Percentiles rank a stretch among this genome's conserved stretches.
Evolutionary conservation across 2,113 vertebrate species (phyloP).

Genomic region (Vimba vimba): DNA sequence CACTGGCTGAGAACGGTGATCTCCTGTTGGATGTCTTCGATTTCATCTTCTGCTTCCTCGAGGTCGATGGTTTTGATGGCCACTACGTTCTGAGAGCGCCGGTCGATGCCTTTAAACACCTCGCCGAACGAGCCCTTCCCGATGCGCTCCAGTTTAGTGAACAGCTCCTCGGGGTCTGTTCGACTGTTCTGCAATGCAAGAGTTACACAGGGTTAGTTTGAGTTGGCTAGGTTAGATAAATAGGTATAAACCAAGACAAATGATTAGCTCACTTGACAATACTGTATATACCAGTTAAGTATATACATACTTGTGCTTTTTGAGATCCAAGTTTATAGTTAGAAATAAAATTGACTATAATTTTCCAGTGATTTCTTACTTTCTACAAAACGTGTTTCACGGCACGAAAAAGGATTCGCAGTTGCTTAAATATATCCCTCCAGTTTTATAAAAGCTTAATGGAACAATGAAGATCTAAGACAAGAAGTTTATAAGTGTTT

Average conservation of each 20-base stretch:
- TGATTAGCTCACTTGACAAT: not conserved
- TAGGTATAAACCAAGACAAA: too few species aligned
- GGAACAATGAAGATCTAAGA: not conserved
- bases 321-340: not conserved
- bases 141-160: constrained; percentile 89
- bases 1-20: constrained; percentile 91
- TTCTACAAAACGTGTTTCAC: not conserved
- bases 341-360: not conserved
- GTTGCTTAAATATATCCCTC: not conserved
- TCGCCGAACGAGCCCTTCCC: constrained; percentile 92
- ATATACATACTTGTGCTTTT: too few species aligned
- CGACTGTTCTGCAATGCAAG: constrained; percentile 78
- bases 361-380: not conserved
- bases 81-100: constrained; percentile 87
- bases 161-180: constrained; percentile 87
- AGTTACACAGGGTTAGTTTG: not conserved
- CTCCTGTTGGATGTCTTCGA: constrained; percentile 92
- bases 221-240: not conserved
- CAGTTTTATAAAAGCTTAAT: not conserved
- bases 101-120: constrained; percentile 92
- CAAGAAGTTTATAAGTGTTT: not conserved
- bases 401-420: not conserved
- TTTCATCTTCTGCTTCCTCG: constrained; percentile 91
- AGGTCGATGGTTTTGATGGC: constrained; percentile 93
- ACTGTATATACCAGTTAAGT: not conserved